Evolutionary conservation across 2,888 invertebrate genomes (phyloP).

Genomic region (Sacculina carcini): DNA sequence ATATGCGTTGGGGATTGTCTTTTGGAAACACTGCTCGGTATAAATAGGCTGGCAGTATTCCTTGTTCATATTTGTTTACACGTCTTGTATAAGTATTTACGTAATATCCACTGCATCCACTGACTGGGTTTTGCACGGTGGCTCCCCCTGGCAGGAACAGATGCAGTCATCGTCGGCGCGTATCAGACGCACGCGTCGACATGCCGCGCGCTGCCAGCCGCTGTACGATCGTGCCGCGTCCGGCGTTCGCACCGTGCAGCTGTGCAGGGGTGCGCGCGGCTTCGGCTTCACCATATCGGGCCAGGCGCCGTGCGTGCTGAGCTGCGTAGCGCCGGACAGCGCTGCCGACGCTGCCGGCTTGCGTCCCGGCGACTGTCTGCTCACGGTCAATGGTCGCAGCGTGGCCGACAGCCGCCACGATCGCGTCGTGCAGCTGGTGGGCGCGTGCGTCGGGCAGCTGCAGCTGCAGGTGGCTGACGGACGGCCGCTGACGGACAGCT

Average conservation of each 20-base stretch:
- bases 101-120: too few relatives aligned
- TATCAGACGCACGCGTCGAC: too few relatives aligned
- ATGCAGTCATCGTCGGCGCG: too few relatives aligned
- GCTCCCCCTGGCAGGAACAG: too few relatives aligned
- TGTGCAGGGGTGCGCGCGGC: slow-evolving; percentile 58
- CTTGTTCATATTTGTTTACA: too few relatives aligned
- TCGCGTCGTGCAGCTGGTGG: slow-evolving; percentile 70
- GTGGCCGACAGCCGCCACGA: slow-evolving; percentile 81
- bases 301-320: slow-evolving; percentile 79
- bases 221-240: slow-evolving; percentile 41
- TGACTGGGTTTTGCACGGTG: too few relatives aligned
- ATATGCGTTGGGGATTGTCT: too few relatives aligned
- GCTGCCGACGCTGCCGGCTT: slow-evolving; percentile 75
- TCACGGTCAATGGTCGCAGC: slow-evolving; percentile 69
- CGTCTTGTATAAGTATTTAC: too few relatives aligned
- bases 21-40: too few relatives aligned
- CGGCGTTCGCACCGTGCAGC: slow-evolving; percentile 55
- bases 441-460: slow-evolving; percentile 47
- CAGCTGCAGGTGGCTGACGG: slow-evolving; percentile 63
- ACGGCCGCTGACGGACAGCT: slow-evolving; percentile 59
- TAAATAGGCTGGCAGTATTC: too few relatives aligned
- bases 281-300: slow-evolving; percentile 97
- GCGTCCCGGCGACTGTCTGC: slow-evolving; percentile 67
- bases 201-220: too few relatives aligned
- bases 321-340: slow-evolving; percentile 66